Base-by-base conservation (phyloP, 2,113 vertebrate species). In the Corythornis cristatus region DNA sequence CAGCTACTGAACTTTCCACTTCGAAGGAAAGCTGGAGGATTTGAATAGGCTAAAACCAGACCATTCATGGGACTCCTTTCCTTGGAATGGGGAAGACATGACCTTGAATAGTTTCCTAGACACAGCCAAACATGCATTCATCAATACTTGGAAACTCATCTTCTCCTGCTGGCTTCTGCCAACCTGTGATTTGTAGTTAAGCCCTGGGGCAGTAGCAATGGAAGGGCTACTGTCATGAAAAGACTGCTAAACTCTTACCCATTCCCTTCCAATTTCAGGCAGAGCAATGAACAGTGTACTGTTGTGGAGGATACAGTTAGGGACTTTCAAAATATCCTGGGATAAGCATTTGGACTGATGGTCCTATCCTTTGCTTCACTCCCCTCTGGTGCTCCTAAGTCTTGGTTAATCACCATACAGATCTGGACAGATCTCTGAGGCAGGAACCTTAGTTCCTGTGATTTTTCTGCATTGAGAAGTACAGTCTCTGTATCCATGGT, bases 1-100 rank as follows among this genome's bases (percentile, higher is more conserved):
- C 37, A 88, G 86, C 72, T 95, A 68, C 83, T 83, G 76, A 81
- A 16, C 15, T 91, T 87, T 93, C 64, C 12, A 33, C 37, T 93
- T 91, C 26, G 51, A 88, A 80, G 50, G 71, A 83, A 86, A 93
- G 23, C 60, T 88, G 56, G 13, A 4, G 4, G 3, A 71, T 86
- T 67, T 74, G 40, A 66, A 73, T 31, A 86, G 51, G 16, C 12
- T 64, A 56, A 35, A 83, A 31, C 40, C 43, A 86, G 33, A 33
- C 12, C 42, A 22, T 70, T 79, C 35, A 12, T 37, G 42, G 14
- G 28, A 79, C 54, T 65, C 22, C 40, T 75, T 89, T 89, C 61
- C n/a, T 82, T 56, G 25, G 50, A 62, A 66, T 22, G 35, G 14
- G 15, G 28, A 72, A 86, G 71, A 33, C 16, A 43, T 48, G 70